Base-by-base conservation (phyloP, 2,888 invertebrate species). In the Cremastinae sp. region DNA sequence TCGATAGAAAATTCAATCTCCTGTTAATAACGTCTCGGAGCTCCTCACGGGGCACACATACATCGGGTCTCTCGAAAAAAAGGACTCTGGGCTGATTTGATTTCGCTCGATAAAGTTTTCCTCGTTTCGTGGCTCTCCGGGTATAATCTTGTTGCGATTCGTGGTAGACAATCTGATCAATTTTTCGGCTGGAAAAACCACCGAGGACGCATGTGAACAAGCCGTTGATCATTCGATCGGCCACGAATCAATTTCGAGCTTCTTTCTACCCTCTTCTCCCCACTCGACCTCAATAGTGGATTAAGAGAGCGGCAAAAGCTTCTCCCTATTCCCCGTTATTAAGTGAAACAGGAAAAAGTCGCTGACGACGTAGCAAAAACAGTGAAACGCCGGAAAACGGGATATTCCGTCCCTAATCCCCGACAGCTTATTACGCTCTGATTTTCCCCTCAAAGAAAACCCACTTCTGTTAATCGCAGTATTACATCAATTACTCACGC, bases 331-430 rank as follows among this genome's bases (percentile, higher is more conserved):
- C n/a, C 53, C 2, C 43, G 28, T 28, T 36, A 36, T 45, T 41
- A 38, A 51, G 38, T n/a, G 41, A 47, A 68, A 36, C 58, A 43
- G 38, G 45, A 45, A 51, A 34, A 56, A 66, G 16, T 59, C 47
- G 73, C 73, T 74, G 73, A 74, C 73, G 54, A 22, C 1, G 47
- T 18, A 2, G 54, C 12, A 49, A 54, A 22, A 56, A 16, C 49
- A 49, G 51, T 36, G 14, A 47, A 20, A 36, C 10, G 36, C 43
- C 36, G 47, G 64, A 28, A 8, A 28, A 38, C 47, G 38, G 10
- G 47, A 62, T 45, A 64, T 71, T 64, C 53, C 36, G 16, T 10
- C 53, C 22, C 49, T 8, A n/a, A n/a, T n/a, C 59, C 59, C 22
- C 38, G 9, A 56, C 5, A 45, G 43, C 61, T 71, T 64, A 64